Evolutionary conservation across 2,888 invertebrate genomes (phyloP).

Genomic region (Dicyrtoma fusca): DNA sequence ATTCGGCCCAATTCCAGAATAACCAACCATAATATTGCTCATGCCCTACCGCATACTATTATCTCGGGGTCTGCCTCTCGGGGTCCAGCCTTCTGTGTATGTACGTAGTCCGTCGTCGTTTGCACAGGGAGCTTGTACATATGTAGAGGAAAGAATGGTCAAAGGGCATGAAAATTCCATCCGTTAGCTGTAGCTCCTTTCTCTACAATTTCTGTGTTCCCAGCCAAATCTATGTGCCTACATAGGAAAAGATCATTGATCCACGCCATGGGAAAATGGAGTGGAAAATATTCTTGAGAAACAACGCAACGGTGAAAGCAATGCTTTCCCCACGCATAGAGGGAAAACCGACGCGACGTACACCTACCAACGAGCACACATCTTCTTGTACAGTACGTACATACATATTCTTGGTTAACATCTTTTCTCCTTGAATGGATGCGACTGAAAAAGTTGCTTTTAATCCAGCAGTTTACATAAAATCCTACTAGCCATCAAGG

Average conservation of each 20-base stretch:
- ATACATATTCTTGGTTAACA: no score
- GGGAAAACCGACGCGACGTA: neutral
- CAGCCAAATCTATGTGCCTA: conserved; percentile 3
- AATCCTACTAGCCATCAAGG: no score
- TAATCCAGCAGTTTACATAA: no score
- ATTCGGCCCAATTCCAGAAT: conserved; percentile 31
- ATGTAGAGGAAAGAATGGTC: conserved; percentile 17
- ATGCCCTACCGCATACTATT: neutral
- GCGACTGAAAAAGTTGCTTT: no score
- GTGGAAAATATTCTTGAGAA: conserved; percentile 30
- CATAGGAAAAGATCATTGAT: conserved; percentile 1
- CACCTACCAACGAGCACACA: no score
- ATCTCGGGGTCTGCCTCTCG: no score
- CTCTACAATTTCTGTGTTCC: neutral
- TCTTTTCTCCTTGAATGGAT: neutral
- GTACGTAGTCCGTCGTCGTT: no score
- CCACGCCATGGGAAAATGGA: conserved; percentile 23
- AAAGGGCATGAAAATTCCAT: conserved; percentile 21
- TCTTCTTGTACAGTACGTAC: no score
- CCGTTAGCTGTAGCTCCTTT: neutral
- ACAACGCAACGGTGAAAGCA: neutral
- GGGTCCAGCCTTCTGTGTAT: no score
- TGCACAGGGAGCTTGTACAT: no score
- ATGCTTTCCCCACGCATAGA: neutral
- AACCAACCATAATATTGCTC: conserved; percentile 20